phyloP scores from a whole-genome alignment of 2,888 invertebrate species.

The Papilio protenor region DNA sequence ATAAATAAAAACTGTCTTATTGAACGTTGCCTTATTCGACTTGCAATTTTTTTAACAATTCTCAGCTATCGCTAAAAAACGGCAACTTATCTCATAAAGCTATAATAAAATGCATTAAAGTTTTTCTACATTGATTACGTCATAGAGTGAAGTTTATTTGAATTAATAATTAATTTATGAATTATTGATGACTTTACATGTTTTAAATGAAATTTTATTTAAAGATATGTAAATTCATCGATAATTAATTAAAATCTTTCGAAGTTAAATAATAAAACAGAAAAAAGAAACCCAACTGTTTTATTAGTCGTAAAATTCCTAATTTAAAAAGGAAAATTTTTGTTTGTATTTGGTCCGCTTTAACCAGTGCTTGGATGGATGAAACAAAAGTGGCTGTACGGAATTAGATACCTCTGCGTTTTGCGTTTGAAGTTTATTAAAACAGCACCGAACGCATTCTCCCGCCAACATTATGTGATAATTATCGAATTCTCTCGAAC shows the following conservation, averaged over 20 bases:
- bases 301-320: slow-evolving; percentile 3
- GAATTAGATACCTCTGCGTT: not conserved
- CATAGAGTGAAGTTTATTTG: not conserved
- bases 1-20: not conserved
- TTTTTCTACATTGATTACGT: not conserved
- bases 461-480: slow-evolving; percentile 25
- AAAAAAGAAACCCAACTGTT: not conserved
- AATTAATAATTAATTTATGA: not conserved
- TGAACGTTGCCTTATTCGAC: not conserved
- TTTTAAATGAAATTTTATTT: not conserved
- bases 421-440: slow-evolving; percentile 8
- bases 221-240: not conserved
- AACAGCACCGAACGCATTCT: slow-evolving; percentile 31
- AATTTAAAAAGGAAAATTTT: slow-evolving; percentile 1
- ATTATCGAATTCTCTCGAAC: slow-evolving; percentile 31
- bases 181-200: not conserved
- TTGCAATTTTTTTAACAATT: not conserved
- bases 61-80: not conserved
- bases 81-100: not conserved
- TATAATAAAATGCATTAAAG: not conserved
- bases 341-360: slow-evolving; percentile 9
- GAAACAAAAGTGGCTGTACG: slow-evolving; percentile 1
- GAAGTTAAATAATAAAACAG: not conserved
- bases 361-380: not conserved
- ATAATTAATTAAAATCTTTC: not conserved